Conservation (phyloP, 2,113 vertebrate genomes). For the Aviceda subcristata region DNA sequence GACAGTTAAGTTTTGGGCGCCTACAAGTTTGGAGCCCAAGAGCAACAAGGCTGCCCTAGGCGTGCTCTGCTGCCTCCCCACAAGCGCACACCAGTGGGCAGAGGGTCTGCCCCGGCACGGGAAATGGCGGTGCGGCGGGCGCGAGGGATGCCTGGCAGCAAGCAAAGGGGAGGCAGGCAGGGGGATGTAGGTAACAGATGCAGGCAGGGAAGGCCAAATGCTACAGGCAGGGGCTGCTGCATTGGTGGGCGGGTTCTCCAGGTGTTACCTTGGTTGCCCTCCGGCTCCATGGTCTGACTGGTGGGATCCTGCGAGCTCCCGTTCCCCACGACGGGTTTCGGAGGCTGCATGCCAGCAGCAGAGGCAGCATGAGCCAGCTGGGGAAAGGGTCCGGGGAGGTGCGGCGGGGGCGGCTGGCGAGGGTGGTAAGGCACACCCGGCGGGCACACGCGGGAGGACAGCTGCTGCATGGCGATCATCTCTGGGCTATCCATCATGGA, state of each 20-base stretch:
- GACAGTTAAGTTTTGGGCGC: background rate
- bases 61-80: background rate
- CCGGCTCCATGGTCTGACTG: slow-evolving; percentile 42
- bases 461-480: slow-evolving; percentile 98
- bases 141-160: background rate
- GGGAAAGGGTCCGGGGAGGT: slow-evolving; percentile 70
- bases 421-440: slow-evolving; percentile 79
- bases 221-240: background rate
- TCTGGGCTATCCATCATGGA: slow-evolving; percentile 99
- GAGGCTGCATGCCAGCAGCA: slow-evolving; percentile 21
- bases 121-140: rapidly evolving
- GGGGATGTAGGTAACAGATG: rapidly evolving
- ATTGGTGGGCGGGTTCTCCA: rapidly evolving
- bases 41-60: background rate
- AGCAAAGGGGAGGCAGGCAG: background rate
- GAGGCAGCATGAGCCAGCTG: slow-evolving; percentile 74
- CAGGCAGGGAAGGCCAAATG: background rate
- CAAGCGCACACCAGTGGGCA: rapidly evolving
- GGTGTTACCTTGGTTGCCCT: slow-evolving; percentile 64
- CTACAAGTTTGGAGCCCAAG: background rate
- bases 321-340: slow-evolving; percentile 45
- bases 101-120: background rate
- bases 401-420: slow-evolving; percentile 68
- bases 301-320: slow-evolving; percentile 34
- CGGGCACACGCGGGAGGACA: slow-evolving; percentile 88